phyloP scores from a whole-genome alignment of 2,113 vertebrate genomes.

The Lontra canadensis region DNA sequence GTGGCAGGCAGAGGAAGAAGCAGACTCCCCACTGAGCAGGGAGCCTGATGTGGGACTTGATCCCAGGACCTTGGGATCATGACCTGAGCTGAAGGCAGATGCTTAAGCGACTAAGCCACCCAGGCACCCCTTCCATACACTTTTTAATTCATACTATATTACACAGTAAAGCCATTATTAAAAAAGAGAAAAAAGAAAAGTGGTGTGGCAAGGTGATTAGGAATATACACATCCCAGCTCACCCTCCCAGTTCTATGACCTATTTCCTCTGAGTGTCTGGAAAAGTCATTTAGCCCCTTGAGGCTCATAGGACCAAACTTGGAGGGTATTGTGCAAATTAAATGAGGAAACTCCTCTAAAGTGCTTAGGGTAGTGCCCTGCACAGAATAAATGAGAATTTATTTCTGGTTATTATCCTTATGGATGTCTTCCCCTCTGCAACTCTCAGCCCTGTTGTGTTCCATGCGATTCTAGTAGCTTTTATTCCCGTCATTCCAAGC shows the following conservation, averaged over 20 bases:
- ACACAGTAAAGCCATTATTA: slow-evolving; percentile 23
- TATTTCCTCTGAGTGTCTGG: not conserved
- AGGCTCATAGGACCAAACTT: not conserved
- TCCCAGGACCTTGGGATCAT: not conserved
- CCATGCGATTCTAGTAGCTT: not conserved
- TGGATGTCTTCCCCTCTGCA: not conserved
- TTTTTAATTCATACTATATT: not conserved
- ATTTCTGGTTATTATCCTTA: slow-evolving; percentile 34
- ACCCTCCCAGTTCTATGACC: not conserved
- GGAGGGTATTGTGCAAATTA: slow-evolving; percentile 9
- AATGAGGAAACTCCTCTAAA: not conserved
- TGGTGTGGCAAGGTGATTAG: not conserved
- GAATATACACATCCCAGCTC: not conserved
- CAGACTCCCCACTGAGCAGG: not conserved
- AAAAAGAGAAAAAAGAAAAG: not conserved
- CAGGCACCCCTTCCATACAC: not conserved
- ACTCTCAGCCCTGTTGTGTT: not conserved
- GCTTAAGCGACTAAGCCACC: not conserved
- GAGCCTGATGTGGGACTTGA: not conserved
- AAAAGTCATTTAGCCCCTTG: slow-evolving; percentile 13
- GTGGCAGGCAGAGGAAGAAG: not conserved
- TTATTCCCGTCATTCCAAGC: not conserved
- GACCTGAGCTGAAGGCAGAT: not conserved
- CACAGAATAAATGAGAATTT: slow-evolving; percentile 21
- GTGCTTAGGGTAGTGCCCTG: not conserved